Conservation (phyloP, 2,113 vertebrate genomes). For the Alligator mississippiensis region DNA sequence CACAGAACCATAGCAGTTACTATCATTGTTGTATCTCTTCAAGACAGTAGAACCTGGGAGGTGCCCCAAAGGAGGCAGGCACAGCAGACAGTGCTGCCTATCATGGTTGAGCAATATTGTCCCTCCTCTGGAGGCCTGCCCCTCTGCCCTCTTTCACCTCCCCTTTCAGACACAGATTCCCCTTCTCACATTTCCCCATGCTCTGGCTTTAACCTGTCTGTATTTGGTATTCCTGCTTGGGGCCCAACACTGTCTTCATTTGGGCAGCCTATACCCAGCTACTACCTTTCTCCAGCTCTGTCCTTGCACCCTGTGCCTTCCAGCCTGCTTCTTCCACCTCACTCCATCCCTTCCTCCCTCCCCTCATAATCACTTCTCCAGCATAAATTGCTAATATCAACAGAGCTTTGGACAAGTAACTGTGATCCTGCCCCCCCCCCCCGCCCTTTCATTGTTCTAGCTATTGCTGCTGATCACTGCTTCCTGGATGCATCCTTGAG, state of each 20-base stretch:
- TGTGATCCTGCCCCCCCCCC: not conserved
- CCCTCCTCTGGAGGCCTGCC: not conserved
- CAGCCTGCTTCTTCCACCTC: not conserved
- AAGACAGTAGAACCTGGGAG: not conserved
- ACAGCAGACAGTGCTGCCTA: no score
- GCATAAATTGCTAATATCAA: not conserved
- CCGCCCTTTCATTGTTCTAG: no score
- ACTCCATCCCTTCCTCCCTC: not conserved
- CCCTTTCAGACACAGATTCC: not conserved
- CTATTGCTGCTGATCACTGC: not conserved
- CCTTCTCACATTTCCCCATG: not conserved
- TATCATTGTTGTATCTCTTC: not conserved
- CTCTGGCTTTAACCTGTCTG: not conserved
- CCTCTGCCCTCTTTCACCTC: not conserved
- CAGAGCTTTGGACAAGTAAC: not conserved
- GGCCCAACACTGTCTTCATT: not conserved
- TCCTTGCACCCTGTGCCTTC: not conserved
- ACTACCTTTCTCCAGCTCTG: not conserved
- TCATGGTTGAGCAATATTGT: no score
- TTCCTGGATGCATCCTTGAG: not conserved
- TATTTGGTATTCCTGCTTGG: not conserved
- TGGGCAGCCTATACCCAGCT: not conserved
- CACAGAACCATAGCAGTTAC: not conserved
- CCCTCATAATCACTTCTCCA: not conserved
- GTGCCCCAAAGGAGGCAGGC: not conserved